Percentiles rank a stretch among this genome's conserved stretches.
These are phyloP conservation scores for Acleris laterana DNA, from an alignment of 2,888 invertebrate genomes.

Conservation along the genomic window DNA sequence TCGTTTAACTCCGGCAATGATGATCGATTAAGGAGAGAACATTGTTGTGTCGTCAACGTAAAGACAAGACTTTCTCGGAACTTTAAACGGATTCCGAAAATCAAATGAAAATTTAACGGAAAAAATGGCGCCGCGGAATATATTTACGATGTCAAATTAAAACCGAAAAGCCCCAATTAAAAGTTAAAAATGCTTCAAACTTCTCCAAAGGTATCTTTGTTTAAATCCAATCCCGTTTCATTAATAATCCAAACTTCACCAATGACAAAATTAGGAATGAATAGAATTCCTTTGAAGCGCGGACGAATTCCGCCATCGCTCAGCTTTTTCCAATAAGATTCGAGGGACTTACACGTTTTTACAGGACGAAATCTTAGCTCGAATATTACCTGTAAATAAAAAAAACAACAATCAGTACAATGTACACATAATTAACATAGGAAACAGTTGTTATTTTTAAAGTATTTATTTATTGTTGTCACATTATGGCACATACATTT, in stretches of 20 bases:
- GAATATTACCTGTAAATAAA: constrained; percentile 31
- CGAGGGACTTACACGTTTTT: constrained; percentile 30
- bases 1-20: not conserved
- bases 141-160: no score
- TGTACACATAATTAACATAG: not conserved
- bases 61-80: not conserved
- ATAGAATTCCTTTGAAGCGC: constrained; percentile 18
- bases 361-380: constrained; percentile 14
- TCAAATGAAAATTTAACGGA: no score
- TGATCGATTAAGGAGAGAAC: not conserved
- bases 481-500: no score
- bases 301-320: constrained; percentile 13
- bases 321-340: constrained; percentile 25
- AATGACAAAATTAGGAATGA: constrained; percentile 25
- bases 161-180: no score
- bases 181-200: not conserved
- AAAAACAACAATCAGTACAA: constrained; percentile 13
- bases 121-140: no score
- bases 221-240: constrained; percentile 14
- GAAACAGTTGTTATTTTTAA: no score
- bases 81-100: no score
- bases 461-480: no score
- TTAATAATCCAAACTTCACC: constrained; percentile 25
- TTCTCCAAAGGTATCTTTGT: constrained; percentile 1
- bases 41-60: not conserved